These are phyloP conservation scores for Epistrophella euchroma DNA, from an alignment of 2,888 invertebrate species.

Conservation along the genomic window DNA sequence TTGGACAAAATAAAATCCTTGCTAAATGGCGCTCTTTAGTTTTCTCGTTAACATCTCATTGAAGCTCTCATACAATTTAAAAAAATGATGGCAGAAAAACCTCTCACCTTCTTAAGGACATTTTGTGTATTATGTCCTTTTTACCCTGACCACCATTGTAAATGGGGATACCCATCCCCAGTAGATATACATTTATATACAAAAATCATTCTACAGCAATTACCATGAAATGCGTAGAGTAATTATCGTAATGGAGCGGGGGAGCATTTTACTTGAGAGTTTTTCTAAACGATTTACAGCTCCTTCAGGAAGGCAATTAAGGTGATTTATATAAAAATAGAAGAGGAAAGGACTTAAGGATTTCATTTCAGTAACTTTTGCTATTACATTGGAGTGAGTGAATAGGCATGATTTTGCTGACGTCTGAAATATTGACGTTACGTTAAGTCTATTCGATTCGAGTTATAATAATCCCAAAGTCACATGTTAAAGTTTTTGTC, in stretches of 20 bases:
- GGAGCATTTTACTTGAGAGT: constrained; percentile 42
- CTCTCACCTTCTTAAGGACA: constrained; percentile 61
- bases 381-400: not conserved
- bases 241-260: constrained; percentile 70
- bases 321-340: constrained; percentile 40
- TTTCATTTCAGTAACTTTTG: not conserved
- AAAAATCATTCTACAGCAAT: constrained; percentile 41
- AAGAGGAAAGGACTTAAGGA: not conserved
- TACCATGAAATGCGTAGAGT: constrained; percentile 62
- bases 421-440: not conserved
- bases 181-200: not conserved
- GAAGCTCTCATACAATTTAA: not conserved
- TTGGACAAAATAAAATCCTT: constrained; percentile 16
- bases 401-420: not conserved
- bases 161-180: not conserved
- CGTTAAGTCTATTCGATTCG: constrained; percentile 1
- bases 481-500: constrained; percentile 1
- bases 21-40: constrained; percentile 20
- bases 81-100: constrained; percentile 4
- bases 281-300: constrained; percentile 64
- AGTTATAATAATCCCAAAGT: not conserved
- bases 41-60: constrained; percentile 28
- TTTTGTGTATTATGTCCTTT: constrained; percentile 45
- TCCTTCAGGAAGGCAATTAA: constrained; percentile 58
- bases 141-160: constrained; percentile 42